These are phyloP conservation scores for Parazoanthus atlanticus DNA, from an alignment of 92 coral and sea anemone genomes.

Conservation along the genomic window DNA sequence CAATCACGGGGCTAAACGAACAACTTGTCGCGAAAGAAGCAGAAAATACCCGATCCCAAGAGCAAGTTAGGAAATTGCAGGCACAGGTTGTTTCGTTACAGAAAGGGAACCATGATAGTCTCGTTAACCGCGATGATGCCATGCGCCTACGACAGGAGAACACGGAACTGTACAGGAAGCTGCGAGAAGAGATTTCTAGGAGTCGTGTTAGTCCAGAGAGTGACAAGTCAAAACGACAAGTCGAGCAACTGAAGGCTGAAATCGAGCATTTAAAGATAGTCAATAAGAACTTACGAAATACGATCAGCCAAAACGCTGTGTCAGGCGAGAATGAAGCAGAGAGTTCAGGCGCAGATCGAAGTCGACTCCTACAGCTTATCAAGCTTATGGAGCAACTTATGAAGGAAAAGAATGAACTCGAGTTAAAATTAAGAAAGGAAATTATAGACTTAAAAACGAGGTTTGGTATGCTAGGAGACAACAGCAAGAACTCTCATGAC, in stretches of 20 bases:
- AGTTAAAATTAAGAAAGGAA: constrained; percentile 79
- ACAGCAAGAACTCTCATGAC: constrained; percentile 49
- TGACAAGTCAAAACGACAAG: constrained; percentile 36
- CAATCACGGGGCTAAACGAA: constrained; percentile 58
- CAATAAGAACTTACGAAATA: constrained; percentile 64
- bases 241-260: constrained; percentile 64
- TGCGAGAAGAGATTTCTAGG: constrained; percentile 64
- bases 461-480: constrained; percentile 67
- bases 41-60: constrained; percentile 62
- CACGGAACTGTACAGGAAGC: constrained; percentile 69
- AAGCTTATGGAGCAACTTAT: constrained; percentile 87
- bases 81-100: constrained; percentile 47
- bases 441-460: constrained; percentile 76
- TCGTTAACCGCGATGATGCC: constrained; percentile 41
- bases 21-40: constrained; percentile 57
- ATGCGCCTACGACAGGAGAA: constrained; percentile 71
- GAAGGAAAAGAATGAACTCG: constrained; percentile 79
- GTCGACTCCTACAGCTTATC: constrained; percentile 71
- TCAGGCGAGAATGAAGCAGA: constrained; percentile 48
- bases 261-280: constrained; percentile 70
- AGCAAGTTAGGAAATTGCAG: constrained; percentile 55
- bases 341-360: constrained; percentile 50
- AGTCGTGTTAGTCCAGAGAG: constrained; percentile 40
- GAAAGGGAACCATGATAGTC: constrained; percentile 41
- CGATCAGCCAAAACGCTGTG: constrained; percentile 39